Evolutionary conservation across 2,113 vertebrate genomes (phyloP), one percentile per base, ranked within the genome.

Genomic region (Chauna torquata): DNA sequence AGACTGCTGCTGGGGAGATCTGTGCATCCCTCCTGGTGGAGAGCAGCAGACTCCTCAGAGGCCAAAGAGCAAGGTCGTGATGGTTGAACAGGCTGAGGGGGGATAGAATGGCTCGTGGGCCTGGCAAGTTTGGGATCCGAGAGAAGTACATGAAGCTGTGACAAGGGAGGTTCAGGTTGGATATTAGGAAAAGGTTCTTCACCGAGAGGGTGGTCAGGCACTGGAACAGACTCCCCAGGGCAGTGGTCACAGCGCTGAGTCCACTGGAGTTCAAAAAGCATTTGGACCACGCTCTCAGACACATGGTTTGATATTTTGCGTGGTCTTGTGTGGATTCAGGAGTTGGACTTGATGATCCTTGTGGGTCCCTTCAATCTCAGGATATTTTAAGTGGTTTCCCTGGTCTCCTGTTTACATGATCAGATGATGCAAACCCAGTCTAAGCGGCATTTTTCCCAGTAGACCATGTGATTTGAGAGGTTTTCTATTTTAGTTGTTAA

Each of bases 401-500:
- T 22, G 4, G 9, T 58, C 1, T 5, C n/a, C 38, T 42, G 9
- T 28, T 57, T 20, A 11, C 19, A 0, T 7, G 22, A 32, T 24
- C 57, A 24, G 19, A 6, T 17, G 36, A 30, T 49, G 30, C 32
- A 38, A 12, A 34, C 27, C 45, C 52, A 6, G 3, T 3, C 1
- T 6, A 12, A 38, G 49, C 61, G 52, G 49, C 5, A 1, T 15
- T 65, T 36, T n/a, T 62, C 23, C 25, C 45, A 19, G 14, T 18
- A 44, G 69, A 3, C 6, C 20, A 2, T 6, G 4, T 7, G 18
- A 16, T 34, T 42, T 8, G 5, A 55, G 52, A 2, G 2, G 1
- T 3, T 80, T 45, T 3, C 18, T 5, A 5, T 3, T n/a, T 34
- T 6, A 12, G 11, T 8, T 22, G 6, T 52, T 10, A 27, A 24